Evolutionary conservation across 2,888 invertebrate genomes (phyloP).

Genomic region (Platypus cylindrus): DNA sequence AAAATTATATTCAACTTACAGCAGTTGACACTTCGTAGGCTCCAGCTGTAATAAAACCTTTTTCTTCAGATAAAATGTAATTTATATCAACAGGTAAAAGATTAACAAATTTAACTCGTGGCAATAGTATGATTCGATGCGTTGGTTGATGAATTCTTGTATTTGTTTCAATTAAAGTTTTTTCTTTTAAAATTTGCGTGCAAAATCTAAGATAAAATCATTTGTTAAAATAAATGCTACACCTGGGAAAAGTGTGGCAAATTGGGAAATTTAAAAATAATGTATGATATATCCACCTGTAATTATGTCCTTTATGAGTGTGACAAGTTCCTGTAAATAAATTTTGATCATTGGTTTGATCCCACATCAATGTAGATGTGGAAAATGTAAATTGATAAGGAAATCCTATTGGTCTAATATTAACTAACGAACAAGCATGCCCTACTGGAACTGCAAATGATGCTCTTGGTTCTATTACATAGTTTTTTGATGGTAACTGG

Average conservation of each 20-base stretch:
- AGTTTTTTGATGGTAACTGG: conserved; percentile 28
- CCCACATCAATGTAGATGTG: conserved; percentile 48
- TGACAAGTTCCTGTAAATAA: conserved; percentile 36
- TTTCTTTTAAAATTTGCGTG: conserved; percentile 65
- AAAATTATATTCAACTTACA: conserved; percentile 21
- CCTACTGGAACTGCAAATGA: conserved; percentile 64
- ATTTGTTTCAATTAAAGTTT: conserved; percentile 39
- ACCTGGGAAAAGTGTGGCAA: too few species aligned
- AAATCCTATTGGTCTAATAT: conserved; percentile 51
- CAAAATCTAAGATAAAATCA: conserved; percentile 53
- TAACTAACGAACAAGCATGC: conserved; percentile 61
- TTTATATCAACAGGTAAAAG: conserved; percentile 73
- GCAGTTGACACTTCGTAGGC: conserved; percentile 27
- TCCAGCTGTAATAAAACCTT: conserved; percentile 25
- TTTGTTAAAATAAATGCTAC: too few species aligned
- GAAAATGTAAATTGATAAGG: conserved; percentile 40
- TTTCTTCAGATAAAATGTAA: conserved; percentile 41
- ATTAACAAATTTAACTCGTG: conserved; percentile 76
- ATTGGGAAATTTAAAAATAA: too few species aligned
- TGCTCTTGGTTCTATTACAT: conserved; percentile 41
- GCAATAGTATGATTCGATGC: conserved; percentile 73
- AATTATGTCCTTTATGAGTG: conserved; percentile 34
- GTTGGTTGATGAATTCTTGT: conserved; percentile 52
- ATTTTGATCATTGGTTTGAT: conserved; percentile 34
- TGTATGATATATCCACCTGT: conserved; percentile 29